A percentile compares a stretch with the other conserved stretches of the same genome.
Conservation (phyloP, 1,140 invertebrate species). For the Grapholita molesta region DNA sequence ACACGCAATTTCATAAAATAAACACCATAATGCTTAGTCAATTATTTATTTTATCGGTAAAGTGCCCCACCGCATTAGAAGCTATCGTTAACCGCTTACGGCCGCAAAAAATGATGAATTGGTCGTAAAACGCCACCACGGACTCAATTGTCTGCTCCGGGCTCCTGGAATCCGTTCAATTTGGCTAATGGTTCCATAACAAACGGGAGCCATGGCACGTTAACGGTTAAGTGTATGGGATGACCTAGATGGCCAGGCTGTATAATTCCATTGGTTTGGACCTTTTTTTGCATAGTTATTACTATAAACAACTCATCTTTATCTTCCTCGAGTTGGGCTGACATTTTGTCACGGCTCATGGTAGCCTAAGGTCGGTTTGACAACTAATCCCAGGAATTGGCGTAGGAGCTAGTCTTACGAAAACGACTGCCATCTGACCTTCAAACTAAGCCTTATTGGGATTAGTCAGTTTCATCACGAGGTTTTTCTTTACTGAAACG, state of each 20-base stretch:
- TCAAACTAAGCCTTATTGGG: no score
- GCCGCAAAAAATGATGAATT: constrained; percentile 10
- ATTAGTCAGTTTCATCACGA: no score
- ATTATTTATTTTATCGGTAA: neutral
- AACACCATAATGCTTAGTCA: neutral
- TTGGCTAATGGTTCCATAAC: constrained; percentile 13
- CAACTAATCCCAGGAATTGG: no score
- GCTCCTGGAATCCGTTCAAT: neutral
- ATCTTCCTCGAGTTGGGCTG: no score
- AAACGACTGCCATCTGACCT: no score
- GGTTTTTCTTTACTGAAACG: no score
- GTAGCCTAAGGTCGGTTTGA: no score
- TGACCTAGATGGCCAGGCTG: neutral
- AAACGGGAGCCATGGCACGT: neutral
- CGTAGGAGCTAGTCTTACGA: no score
- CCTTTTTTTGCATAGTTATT: no score
- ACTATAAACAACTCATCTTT: no score
- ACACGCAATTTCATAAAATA: neutral
- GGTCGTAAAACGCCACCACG: constrained; percentile 7
- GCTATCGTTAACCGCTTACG: constrained; percentile 6
- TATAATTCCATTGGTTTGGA: neutral
- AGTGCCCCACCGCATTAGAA: neutral
- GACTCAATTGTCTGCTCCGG: constrained; percentile 7
- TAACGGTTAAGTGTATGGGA: neutral
- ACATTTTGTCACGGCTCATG: no score